Conservation (phyloP, 53 echinoderm and acorn worm genomes). For the Luidia sarsii region DNA sequence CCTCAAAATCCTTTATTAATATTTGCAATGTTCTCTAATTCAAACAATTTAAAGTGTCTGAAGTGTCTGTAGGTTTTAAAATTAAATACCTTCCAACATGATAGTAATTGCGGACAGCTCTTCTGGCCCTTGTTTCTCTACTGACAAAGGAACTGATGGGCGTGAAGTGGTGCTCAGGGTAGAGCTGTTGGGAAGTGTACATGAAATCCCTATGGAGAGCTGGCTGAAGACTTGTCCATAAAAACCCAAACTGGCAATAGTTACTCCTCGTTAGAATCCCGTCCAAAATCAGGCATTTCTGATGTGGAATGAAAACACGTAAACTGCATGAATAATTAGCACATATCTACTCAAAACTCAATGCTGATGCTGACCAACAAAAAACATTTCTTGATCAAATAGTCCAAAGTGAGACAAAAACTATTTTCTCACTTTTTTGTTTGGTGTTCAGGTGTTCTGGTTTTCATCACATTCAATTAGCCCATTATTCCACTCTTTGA, state of each 20-base stretch:
- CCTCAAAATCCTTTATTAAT: background rate
- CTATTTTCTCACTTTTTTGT: no score
- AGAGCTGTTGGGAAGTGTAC: conserved; percentile 89
- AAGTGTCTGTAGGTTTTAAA: background rate
- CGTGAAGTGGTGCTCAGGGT: conserved; percentile 66
- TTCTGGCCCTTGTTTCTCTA: conserved; percentile 72
- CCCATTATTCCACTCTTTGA: no score
- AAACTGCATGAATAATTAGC: no score
- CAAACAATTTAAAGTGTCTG: background rate
- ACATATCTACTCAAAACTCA: no score
- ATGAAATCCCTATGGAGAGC: conserved; percentile 95
- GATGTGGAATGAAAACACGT: background rate
- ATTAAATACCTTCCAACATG: conserved; percentile 88
- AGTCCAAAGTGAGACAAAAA: no score
- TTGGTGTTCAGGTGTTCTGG: no score
- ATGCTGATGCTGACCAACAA: no score
- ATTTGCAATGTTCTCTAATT: background rate
- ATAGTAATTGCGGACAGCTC: conserved; percentile 84
- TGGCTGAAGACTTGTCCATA: conserved; percentile 92
- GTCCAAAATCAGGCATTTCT: conserved; percentile 87
- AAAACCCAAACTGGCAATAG: conserved; percentile 84
- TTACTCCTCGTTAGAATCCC: conserved; percentile 85
- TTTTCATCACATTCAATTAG: no score
- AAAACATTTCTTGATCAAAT: no score
- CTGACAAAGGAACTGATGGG: conserved; percentile 82